These are phyloP conservation scores for Hybognathus amarus DNA, from an alignment of 2,797 vertebrate genomes.

Conservation along the genomic window DNA sequence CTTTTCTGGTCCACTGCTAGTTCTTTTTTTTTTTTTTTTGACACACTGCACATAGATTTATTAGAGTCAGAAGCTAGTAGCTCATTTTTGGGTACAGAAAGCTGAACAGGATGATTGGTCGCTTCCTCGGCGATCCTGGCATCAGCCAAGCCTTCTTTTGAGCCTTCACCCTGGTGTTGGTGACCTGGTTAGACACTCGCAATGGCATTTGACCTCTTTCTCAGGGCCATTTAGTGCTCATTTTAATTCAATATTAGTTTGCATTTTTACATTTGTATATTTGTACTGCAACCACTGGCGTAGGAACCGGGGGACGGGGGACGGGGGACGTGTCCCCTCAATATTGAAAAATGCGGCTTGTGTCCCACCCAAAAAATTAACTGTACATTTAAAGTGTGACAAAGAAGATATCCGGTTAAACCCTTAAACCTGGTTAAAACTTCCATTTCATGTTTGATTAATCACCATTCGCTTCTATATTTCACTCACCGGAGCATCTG, in stretches of 20 bases:
- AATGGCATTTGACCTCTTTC: constrained; percentile 9
- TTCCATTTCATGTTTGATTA: too few relatives aligned
- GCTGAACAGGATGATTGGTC: constrained; percentile 13
- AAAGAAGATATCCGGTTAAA: too few relatives aligned
- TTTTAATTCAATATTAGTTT: not conserved
- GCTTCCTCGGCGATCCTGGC: constrained; percentile 15
- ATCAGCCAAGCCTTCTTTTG: constrained; percentile 13
- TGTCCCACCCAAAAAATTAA: too few relatives aligned
- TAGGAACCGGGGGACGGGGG: too few relatives aligned
- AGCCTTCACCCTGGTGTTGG: constrained; percentile 9
- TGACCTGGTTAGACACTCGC: constrained; percentile 22
- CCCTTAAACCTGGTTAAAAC: too few relatives aligned
- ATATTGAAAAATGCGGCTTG: too few relatives aligned
- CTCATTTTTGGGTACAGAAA: constrained; percentile 24
- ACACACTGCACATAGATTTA: not conserved
- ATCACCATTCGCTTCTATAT: too few relatives aligned
- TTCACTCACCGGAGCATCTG: too few relatives aligned
- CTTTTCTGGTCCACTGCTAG: constrained; percentile 9
- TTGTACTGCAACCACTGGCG: too few relatives aligned
- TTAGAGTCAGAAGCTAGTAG: constrained; percentile 18
- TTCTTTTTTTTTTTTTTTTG: not conserved
- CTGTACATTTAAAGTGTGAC: too few relatives aligned
- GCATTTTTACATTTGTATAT: too few relatives aligned
- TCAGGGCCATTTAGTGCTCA: not conserved
- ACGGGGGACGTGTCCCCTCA: too few relatives aligned